Evolutionary conservation across 2,888 invertebrate species (phyloP).

Genomic region (Eilema depressum): DNA sequence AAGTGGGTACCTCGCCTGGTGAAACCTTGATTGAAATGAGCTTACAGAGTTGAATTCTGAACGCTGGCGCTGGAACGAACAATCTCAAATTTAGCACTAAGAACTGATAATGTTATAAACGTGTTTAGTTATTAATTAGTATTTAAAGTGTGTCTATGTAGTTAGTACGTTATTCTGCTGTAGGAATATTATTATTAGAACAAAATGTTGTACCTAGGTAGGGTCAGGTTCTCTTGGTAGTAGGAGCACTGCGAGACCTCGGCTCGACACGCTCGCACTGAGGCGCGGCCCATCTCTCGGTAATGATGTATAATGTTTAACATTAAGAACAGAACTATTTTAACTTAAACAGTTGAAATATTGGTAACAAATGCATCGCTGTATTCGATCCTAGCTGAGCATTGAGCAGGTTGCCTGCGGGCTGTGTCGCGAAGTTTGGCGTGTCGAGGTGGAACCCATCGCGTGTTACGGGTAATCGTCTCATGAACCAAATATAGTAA

Average conservation of each 20-base stretch:
- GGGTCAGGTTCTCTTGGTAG: conserved; percentile 16
- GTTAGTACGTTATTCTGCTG: conserved; percentile 31
- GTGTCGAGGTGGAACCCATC: conserved; percentile 14
- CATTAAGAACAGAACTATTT: neutral
- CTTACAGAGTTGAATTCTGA: conserved; percentile 8
- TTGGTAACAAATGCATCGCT: neutral
- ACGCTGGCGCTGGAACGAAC: conserved; percentile 44
- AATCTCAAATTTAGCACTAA: conserved; percentile 62
- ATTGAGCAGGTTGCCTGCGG: neutral
- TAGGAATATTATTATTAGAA: conserved; percentile 25
- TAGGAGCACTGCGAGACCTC: conserved; percentile 7
- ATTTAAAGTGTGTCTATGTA: conserved; percentile 34
- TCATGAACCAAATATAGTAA: conserved; percentile 47
- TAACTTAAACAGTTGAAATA: no score
- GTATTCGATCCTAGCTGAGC: neutral
- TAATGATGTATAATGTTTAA: neutral
- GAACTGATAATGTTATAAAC: conserved; percentile 48
- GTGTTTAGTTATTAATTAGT: conserved; percentile 31
- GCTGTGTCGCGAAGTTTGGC: neutral
- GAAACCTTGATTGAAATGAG: conserved; percentile 19
- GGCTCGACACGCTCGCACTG: conserved; percentile 3
- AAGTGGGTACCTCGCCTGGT: conserved; percentile 28
- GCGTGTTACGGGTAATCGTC: conserved; percentile 24
- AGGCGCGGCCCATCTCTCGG: neutral
- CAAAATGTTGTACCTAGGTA: conserved; percentile 17